These are phyloP conservation scores for Tautogolabrus adspersus DNA, from an alignment of 2,113 vertebrate genomes.

Conservation along the genomic window DNA sequence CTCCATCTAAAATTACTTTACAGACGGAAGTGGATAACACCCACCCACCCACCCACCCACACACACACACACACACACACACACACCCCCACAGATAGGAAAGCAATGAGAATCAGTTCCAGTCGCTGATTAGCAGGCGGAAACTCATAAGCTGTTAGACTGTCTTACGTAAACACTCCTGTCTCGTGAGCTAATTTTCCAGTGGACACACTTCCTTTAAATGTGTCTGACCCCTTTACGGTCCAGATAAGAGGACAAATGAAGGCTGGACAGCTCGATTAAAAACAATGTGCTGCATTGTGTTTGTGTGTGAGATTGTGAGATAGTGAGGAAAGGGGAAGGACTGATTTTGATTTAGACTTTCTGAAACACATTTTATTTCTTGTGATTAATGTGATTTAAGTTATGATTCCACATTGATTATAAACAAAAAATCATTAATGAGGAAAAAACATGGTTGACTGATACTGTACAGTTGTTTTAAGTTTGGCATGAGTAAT, in stretches of 20 bases:
- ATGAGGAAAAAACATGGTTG: conserved; percentile 36
- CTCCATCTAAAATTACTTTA: conserved; percentile 66
- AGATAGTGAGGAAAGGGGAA: background rate
- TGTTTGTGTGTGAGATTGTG: background rate
- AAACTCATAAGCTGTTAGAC: conserved; percentile 42
- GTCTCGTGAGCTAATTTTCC: conserved; percentile 67
- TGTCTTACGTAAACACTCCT: conserved; percentile 14
- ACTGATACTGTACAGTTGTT: conserved; percentile 41
- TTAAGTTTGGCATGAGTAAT: conserved; percentile 14
- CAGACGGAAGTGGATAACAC: conserved; percentile 44
- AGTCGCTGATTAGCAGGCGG: conserved; percentile 60
- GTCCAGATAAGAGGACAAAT: conserved; percentile 45
- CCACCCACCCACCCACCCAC: conserved; percentile 4
- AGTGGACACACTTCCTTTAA: conserved; percentile 46
- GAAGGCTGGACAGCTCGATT: conserved; percentile 13
- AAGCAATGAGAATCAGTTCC: conserved; percentile 29
- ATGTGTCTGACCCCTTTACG: conserved; percentile 26
- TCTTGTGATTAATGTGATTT: conserved; percentile 21
- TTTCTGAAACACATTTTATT: background rate
- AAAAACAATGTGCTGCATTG: conserved; percentile 18
- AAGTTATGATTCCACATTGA: conserved; percentile 15
- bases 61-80: conserved; percentile 5
- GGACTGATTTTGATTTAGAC: background rate
- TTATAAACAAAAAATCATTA: conserved; percentile 15
- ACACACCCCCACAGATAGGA: conserved; percentile 28